phyloP scores from a whole-genome alignment of 23 tunicate species.

The Trididemnum clinides region DNA sequence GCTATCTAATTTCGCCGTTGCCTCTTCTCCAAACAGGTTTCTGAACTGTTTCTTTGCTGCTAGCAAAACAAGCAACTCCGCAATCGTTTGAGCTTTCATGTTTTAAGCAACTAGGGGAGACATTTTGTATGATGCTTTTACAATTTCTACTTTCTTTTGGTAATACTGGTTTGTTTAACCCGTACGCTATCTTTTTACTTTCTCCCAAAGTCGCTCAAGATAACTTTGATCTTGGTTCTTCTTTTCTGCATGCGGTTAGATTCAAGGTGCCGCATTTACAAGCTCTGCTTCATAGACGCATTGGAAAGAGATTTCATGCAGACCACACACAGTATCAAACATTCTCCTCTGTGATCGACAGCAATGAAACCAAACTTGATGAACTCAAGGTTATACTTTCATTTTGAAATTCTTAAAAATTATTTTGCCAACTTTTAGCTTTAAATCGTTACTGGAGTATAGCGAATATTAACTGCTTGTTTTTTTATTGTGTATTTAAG shows the following conservation, averaged over 20 bases:
- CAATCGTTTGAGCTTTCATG: constrained; percentile 46
- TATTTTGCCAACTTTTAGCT: neutral
- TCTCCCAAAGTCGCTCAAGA: constrained; percentile 39
- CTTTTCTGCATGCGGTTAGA: constrained; percentile 41
- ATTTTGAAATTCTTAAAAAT: neutral
- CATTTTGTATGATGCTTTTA: constrained; percentile 35
- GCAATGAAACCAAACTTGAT: constrained; percentile 35
- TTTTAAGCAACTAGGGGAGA: constrained; percentile 47
- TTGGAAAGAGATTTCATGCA: constrained; percentile 47
- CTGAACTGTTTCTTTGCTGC: constrained; percentile 45
- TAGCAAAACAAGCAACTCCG: constrained; percentile 43
- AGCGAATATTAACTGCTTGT: no score
- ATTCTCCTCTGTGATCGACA: constrained; percentile 15
- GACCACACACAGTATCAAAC: constrained; percentile 33
- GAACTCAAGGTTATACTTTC: constrained; percentile 23
- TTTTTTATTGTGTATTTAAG: no score
- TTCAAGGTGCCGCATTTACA: constrained; percentile 40
- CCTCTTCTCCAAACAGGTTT: constrained; percentile 37
- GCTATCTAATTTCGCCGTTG: constrained; percentile 33
- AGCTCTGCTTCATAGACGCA: constrained; percentile 35
- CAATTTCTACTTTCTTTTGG: constrained; percentile 45
- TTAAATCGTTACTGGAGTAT: no score
- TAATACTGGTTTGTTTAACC: constrained; percentile 49
- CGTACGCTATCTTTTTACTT: constrained; percentile 44
- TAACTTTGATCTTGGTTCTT: constrained; percentile 43